Conservation (phyloP, 2,797 vertebrate genomes). For the Margarornis squamiger region DNA sequence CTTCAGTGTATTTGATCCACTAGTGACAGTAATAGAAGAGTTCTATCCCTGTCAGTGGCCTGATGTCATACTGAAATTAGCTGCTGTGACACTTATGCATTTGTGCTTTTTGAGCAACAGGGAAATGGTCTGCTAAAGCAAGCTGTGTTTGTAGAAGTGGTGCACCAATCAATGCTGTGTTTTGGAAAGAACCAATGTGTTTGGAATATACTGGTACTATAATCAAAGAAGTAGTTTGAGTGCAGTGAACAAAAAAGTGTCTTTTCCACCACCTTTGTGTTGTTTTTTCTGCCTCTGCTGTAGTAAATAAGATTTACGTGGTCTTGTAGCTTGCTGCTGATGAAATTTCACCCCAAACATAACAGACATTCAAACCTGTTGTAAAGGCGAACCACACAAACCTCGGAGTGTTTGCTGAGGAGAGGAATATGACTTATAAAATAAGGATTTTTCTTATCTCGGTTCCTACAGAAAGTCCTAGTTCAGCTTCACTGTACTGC, state of each 20-base stretch:
- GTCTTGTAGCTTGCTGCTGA: neutral
- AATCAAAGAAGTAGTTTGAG: neutral
- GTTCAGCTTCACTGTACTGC: neutral
- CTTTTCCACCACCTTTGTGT: neutral
- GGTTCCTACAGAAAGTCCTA: neutral
- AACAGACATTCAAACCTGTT: neutral
- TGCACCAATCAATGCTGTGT: neutral
- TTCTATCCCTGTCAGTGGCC: neutral
- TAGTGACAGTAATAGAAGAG: neutral
- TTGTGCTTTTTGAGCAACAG: neutral
- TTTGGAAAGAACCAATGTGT: neutral
- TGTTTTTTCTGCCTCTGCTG: neutral
- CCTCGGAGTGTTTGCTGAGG: neutral
- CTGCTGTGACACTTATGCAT: neutral
- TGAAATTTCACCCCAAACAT: neutral
- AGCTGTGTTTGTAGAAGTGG: neutral
- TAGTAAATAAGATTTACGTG: neutral
- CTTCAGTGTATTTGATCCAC: neutral
- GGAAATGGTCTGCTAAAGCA: neutral
- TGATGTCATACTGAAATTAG: neutral
- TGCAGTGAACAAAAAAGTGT: neutral
- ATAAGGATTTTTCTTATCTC: neutral
- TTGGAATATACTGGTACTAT: neutral
- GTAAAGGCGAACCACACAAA: neutral
- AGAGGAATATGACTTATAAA: neutral